These are phyloP conservation scores for Desmophyllum pertusum DNA, from an alignment of 92 coral and sea anemone genomes.

Conservation along the genomic window DNA sequence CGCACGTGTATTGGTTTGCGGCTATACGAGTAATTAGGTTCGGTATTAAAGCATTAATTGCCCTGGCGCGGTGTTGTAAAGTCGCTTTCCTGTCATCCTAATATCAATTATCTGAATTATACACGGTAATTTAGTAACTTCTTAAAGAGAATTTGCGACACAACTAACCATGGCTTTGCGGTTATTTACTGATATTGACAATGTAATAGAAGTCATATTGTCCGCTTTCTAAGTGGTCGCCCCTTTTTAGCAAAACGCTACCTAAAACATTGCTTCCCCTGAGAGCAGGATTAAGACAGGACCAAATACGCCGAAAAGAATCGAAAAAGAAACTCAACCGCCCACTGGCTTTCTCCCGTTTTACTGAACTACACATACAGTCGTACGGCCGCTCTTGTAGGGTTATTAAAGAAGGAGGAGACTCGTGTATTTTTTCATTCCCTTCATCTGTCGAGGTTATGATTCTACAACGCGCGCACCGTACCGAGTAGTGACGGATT, in stretches of 20 bases:
- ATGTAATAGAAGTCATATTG: background rate
- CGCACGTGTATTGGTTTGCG: slow-evolving; percentile 51
- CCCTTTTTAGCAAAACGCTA: background rate
- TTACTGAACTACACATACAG: background rate
- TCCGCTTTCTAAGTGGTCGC: background rate
- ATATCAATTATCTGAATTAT: slow-evolving; percentile 30
- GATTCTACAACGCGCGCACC: background rate
- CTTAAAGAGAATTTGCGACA: background rate
- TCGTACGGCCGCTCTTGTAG: background rate
- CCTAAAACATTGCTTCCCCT: too few relatives aligned
- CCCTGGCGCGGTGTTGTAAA: slow-evolving; percentile 29
- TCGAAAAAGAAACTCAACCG: background rate
- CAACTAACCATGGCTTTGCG: slow-evolving; percentile 12
- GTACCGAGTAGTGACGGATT: background rate
- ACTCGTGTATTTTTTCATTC: background rate
- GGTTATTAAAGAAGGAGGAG: slow-evolving; percentile 15
- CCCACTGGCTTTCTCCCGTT: background rate
- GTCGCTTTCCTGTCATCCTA: slow-evolving; percentile 14
- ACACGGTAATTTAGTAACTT: slow-evolving; percentile 7
- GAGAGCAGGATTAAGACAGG: too few relatives aligned
- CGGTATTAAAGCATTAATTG: slow-evolving; percentile 40
- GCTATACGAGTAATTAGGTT: slow-evolving; percentile 21
- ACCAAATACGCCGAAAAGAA: background rate
- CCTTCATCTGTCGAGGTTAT: background rate
- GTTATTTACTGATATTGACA: slow-evolving; percentile 11